Conservation (phyloP, 2,113 vertebrate species). For the Colistium nudipinnis region DNA sequence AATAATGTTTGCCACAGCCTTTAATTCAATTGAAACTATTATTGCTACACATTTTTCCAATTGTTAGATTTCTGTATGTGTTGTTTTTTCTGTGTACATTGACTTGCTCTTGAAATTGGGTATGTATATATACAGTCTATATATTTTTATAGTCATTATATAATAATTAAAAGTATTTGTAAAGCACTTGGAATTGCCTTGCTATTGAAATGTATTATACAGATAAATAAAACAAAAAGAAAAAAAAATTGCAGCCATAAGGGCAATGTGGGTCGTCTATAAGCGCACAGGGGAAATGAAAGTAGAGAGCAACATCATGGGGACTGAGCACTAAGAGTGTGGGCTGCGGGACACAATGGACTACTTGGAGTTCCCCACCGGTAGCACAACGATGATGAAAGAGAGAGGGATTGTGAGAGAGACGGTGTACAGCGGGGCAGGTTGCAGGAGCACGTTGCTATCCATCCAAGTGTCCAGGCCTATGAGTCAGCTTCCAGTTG, state of each 20-base stretch:
- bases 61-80: too few species aligned
- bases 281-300: not conserved
- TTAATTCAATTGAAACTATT: too few species aligned
- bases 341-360: not conserved
- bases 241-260: not conserved
- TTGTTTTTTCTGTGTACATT: too few species aligned
- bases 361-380: not conserved
- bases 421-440: constrained; percentile 9
- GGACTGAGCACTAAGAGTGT: not conserved
- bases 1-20: too few species aligned
- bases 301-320: not conserved
- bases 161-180: too few species aligned
- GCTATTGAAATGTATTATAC: too few species aligned
- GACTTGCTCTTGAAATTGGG: too few species aligned
- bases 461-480: constrained; percentile 54
- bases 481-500: constrained; percentile 63
- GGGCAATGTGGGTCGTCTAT: not conserved
- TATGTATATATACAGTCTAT: too few species aligned
- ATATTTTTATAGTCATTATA: too few species aligned
- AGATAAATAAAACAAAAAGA: not conserved
- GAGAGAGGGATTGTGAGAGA: not conserved
- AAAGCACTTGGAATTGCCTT: too few species aligned
- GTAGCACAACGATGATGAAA: not conserved
- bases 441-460: constrained; percentile 32
- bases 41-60: too few species aligned